phyloP scores from a whole-genome alignment of 2,113 vertebrate genomes.

The Micronisus gabar region DNA sequence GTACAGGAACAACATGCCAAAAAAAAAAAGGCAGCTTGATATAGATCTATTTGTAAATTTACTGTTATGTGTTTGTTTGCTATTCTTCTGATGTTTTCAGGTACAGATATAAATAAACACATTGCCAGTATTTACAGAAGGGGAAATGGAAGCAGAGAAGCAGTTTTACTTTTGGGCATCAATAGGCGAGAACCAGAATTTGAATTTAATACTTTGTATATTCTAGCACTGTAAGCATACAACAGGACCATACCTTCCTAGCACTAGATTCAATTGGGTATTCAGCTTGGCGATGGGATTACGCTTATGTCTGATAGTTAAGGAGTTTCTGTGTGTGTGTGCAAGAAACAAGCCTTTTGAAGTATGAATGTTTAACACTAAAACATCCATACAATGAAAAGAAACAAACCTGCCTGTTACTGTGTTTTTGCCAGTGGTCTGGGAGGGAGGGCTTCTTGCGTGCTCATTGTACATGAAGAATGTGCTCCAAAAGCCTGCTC shows the following conservation, averaged over 20 bases:
- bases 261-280: background rate
- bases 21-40: background rate
- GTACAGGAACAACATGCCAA: background rate
- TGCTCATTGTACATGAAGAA: background rate
- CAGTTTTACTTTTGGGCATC: background rate
- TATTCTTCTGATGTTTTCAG: background rate
- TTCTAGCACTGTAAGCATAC: background rate
- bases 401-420: background rate
- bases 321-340: background rate
- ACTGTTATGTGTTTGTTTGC: background rate
- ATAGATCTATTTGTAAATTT: conserved; percentile 24
- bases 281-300: background rate
- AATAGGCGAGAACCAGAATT: background rate
- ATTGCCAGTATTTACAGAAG: conserved; percentile 39
- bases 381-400: background rate
- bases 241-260: background rate
- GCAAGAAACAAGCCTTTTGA: background rate
- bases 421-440: background rate
- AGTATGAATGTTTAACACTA: background rate
- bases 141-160: background rate
- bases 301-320: background rate
- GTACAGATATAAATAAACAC: background rate
- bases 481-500: background rate
- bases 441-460: background rate
- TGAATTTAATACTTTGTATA: background rate